Conservation (phyloP, 2,888 invertebrate genomes). For the Ephialtes manifestator region DNA sequence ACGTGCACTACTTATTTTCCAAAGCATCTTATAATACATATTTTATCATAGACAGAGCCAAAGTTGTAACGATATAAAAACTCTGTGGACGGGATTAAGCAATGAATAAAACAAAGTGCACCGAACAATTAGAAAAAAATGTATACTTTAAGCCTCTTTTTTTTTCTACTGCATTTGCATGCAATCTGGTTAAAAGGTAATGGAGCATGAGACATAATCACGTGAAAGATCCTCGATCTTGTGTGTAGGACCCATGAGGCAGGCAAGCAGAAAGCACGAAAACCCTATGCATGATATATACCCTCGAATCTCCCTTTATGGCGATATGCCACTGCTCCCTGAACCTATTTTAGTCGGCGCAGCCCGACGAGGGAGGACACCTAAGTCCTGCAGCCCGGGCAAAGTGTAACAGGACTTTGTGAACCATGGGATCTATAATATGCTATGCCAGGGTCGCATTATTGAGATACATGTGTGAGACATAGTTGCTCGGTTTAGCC, state of each 20-base stretch:
- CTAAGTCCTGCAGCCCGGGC: slow-evolving; percentile 37
- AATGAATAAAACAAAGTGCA: neutral
- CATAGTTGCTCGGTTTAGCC: neutral
- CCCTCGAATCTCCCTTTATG: slow-evolving; percentile 41
- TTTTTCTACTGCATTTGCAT: neutral
- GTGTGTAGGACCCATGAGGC: neutral
- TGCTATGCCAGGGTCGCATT: neutral
- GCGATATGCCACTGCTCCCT: slow-evolving; percentile 4
- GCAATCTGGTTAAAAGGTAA: neutral
- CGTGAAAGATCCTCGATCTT: slow-evolving; percentile 20
- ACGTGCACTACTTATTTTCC: slow-evolving; percentile 58
- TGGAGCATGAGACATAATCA: slow-evolving; percentile 26
- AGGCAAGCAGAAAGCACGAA: slow-evolving; percentile 39
- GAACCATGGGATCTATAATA: slow-evolving; percentile 13
- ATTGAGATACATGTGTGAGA: neutral
- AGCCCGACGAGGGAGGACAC: slow-evolving; percentile 15
- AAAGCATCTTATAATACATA: slow-evolving; percentile 4
- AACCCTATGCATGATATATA: slow-evolving; percentile 24
- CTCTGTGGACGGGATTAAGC: neutral
- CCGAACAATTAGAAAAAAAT: neutral
- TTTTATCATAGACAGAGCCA: neutral
- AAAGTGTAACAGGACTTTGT: slow-evolving; percentile 24
- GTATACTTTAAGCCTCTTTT: neutral
- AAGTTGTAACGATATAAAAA: neutral
- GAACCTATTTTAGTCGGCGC: slow-evolving; percentile 41